Evolutionary conservation across 2,888 invertebrate genomes (phyloP).

Genomic region (Cetonia aurata): DNA sequence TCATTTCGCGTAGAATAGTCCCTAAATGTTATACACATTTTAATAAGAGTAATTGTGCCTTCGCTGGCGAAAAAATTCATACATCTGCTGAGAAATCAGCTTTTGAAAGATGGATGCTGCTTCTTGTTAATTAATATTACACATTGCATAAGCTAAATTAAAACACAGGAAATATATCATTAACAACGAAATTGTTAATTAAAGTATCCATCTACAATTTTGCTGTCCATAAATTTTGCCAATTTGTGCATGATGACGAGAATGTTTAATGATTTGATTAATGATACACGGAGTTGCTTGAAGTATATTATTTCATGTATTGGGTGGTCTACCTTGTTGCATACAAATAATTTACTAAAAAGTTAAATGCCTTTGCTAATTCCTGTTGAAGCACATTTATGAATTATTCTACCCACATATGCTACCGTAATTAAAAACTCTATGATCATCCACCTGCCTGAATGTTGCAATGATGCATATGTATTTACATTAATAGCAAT

Average conservation of each 20-base stretch:
- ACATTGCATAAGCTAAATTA: too few relatives aligned
- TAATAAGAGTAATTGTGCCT: background rate
- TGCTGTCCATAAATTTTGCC: background rate
- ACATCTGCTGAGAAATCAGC: too few relatives aligned
- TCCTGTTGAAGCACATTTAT: slow-evolving; percentile 7
- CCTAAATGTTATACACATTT: background rate
- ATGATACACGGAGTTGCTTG: slow-evolving; percentile 2
- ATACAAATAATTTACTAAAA: slow-evolving; percentile 23
- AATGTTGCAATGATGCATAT: too few relatives aligned
- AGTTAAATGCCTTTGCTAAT: slow-evolving; percentile 25
- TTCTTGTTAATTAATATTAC: too few relatives aligned
- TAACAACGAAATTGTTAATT: slow-evolving; percentile 14
- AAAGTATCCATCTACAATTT: background rate
- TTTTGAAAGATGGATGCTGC: too few relatives aligned
- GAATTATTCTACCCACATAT: slow-evolving; percentile 3
- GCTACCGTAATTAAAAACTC: background rate
- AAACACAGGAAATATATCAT: too few relatives aligned
- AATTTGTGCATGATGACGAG: background rate
- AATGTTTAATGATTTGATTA: slow-evolving; percentile 30
- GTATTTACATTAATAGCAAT: too few relatives aligned
- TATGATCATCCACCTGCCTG: too few relatives aligned
- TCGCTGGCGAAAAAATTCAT: too few relatives aligned
- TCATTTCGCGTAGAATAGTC: slow-evolving; percentile 48
- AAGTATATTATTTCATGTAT: slow-evolving; percentile 1
- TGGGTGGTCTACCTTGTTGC: slow-evolving; percentile 27